Percentiles rank a stretch among this genome's conserved stretches.
These are phyloP conservation scores for Oncorhynchus keta DNA, from an alignment of 2,113 vertebrate genomes.

Conservation along the genomic window DNA sequence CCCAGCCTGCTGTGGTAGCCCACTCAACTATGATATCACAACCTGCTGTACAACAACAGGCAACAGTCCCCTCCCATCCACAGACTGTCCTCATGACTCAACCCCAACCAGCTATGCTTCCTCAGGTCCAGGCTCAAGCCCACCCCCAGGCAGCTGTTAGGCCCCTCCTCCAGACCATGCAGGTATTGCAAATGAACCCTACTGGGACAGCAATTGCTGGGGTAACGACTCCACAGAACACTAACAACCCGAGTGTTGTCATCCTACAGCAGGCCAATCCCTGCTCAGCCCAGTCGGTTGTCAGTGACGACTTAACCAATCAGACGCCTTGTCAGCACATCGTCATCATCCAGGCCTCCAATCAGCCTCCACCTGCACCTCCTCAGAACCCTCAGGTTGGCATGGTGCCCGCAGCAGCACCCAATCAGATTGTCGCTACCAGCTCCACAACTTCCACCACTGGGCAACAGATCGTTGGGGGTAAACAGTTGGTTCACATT, in stretches of 20 bases:
- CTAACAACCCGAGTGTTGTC: conserved; percentile 88
- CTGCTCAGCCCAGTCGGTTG: conserved; percentile 73
- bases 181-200: conserved; percentile 89
- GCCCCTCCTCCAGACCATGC: conserved; percentile 91
- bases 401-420: conserved; percentile 77
- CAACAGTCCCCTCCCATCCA: conserved; percentile 38
- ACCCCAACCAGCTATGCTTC: conserved; percentile 45
- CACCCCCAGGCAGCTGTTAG: conserved; percentile 79
- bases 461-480: conserved; percentile 83
- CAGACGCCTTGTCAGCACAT: conserved; percentile 91
- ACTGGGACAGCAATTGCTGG: conserved; percentile 73
- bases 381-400: conserved; percentile 73
- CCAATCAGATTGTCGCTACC: conserved; percentile 69
- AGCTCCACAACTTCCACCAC: conserved; percentile 71
- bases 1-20: conserved; percentile 79
- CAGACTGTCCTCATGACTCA: conserved; percentile 28
- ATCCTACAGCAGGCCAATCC: conserved; percentile 90
- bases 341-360: conserved; percentile 95
- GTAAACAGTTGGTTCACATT: conserved; percentile 95
- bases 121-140: conserved; percentile 68
- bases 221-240: conserved; percentile 75
- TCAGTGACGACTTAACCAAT: conserved; percentile 85
- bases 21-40: conserved; percentile 53
- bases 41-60: conserved; percentile 41
- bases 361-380: conserved; percentile 79